Evolutionary conservation across 2,113 vertebrate species (phyloP), one percentile per base, ranked within the genome.

Genomic region (Lycaon pictus): DNA sequence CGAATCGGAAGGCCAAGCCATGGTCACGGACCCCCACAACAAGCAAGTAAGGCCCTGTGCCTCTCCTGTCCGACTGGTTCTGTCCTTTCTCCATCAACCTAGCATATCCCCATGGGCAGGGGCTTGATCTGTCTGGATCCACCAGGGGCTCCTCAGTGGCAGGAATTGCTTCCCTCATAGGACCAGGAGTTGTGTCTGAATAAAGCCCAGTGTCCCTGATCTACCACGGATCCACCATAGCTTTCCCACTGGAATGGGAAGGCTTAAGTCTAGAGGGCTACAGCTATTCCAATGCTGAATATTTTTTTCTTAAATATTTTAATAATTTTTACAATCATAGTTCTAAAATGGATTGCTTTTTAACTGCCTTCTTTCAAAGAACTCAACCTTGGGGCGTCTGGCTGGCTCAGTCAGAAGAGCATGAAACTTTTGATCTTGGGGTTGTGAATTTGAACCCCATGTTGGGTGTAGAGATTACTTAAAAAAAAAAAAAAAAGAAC

Each of bases 361-460:
- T 83, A 35, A 56, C 60, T 91, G 19, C 51, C 15, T 65, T 90
- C 56, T 97, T 89, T 58, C 48, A 81, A 90, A 85, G 65, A 88
- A 56, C 23, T 37, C 29, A 79, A 48, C 43, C 7, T 0, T 51
- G 23, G 25, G 25, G 74, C 43, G 5, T 25, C 20, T 77, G 74
- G 43, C 43, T 23, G 43, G 74, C 43, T 77, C 25, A 51, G 43
- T 29, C 37, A 43, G 43, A 77, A 77, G 43, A 77, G 27, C 25
- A 77, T 51, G 43, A 48, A 51, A 51, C 25, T 51, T 43, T 77
- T 51, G 43, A 77, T 29, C 74, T 77, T 8, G 3, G 48, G 74
- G 74, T 51, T 77, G 15, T 77, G 15, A 29, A 25, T 77, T 77
- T 51, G 43, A 77, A 4, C 13, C 25, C 43, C 74, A 77, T 0